Percentiles rank a stretch among this genome's conserved stretches.
phyloP scores from a whole-genome alignment of 2,797 vertebrate species.

The Hemibagrus guttatus region DNA sequence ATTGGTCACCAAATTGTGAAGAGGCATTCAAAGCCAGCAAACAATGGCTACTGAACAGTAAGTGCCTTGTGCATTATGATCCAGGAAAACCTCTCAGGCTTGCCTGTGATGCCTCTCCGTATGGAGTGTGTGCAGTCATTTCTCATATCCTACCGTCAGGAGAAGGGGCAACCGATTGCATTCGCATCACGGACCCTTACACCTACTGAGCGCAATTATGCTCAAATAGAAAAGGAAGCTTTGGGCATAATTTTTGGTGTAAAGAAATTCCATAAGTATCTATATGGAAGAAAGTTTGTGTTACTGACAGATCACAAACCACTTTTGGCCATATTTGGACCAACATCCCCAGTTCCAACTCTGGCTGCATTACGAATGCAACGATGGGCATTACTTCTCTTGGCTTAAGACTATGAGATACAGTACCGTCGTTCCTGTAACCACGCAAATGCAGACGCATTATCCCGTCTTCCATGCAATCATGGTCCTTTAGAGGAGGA shows the following conservation, averaged over 20 bases:
- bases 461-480: slow-evolving; percentile 2
- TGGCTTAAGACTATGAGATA: slow-evolving; percentile 36
- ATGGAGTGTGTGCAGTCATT: no score
- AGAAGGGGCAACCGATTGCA: no score
- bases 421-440: slow-evolving; percentile 18
- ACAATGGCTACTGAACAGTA: background rate
- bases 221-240: background rate
- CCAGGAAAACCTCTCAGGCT: no score
- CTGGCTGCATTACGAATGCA: slow-evolving; percentile 26
- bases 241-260: background rate
- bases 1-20: background rate
- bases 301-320: slow-evolving; percentile 26
- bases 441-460: slow-evolving; percentile 30
- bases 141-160: no score
- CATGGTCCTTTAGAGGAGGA: background rate
- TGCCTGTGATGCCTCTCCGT: no score
- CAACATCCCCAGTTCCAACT: slow-evolving; percentile 24
- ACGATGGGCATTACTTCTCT: slow-evolving; percentile 16
- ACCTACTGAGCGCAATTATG: background rate
- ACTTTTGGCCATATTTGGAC: slow-evolving; percentile 14
- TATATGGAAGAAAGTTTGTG: background rate
- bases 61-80: no score
- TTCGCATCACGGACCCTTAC: background rate
- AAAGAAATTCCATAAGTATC: background rate
- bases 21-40: background rate